Percentiles rank a stretch among this genome's conserved stretches.
These are phyloP conservation scores for Synergus laeviventris DNA, from an alignment of 2,888 invertebrate genomes.

Conservation along the genomic window DNA sequence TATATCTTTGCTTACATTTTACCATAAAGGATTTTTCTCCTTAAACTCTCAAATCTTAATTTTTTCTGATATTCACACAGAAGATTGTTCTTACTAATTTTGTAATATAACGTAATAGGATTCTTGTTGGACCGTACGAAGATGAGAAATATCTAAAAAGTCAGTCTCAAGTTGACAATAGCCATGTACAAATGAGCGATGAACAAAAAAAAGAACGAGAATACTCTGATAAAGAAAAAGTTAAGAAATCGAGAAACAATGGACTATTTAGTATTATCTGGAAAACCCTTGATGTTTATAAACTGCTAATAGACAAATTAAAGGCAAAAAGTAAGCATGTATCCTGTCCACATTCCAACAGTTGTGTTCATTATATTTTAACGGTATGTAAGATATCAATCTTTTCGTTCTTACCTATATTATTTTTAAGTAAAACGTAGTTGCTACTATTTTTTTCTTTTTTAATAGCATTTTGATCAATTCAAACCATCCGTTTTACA, in stretches of 20 bases:
- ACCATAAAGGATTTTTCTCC: neutral
- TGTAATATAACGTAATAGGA: constrained; percentile 69
- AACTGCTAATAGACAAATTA: constrained; percentile 75
- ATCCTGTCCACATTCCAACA: constrained; percentile 81
- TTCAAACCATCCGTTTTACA: neutral
- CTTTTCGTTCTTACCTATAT: constrained; percentile 3
- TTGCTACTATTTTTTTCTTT: neutral
- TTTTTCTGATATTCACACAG: neutral
- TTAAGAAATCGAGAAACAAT: constrained; percentile 34
- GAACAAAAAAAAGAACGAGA: constrained; percentile 29
- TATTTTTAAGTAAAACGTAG: neutral
- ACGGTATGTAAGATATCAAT: constrained; percentile 73
- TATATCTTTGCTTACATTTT: neutral
- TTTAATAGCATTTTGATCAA: neutral
- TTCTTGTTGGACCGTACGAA: constrained; percentile 82
- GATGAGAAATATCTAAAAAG: constrained; percentile 73
- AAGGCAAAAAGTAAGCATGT: constrained; percentile 77
- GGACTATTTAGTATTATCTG: constrained; percentile 71
- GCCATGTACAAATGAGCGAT: constrained; percentile 41
- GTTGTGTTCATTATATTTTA: constrained; percentile 80
- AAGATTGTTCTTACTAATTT: neutral
- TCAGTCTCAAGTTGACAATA: constrained; percentile 43
- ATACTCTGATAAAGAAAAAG: constrained; percentile 14
- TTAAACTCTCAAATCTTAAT: neutral
- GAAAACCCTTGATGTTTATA: constrained; percentile 76